Evolutionary conservation across 2,113 vertebrate genomes (phyloP), one percentile per base, ranked within the genome.

Genomic region (Leucosticte australis): DNA sequence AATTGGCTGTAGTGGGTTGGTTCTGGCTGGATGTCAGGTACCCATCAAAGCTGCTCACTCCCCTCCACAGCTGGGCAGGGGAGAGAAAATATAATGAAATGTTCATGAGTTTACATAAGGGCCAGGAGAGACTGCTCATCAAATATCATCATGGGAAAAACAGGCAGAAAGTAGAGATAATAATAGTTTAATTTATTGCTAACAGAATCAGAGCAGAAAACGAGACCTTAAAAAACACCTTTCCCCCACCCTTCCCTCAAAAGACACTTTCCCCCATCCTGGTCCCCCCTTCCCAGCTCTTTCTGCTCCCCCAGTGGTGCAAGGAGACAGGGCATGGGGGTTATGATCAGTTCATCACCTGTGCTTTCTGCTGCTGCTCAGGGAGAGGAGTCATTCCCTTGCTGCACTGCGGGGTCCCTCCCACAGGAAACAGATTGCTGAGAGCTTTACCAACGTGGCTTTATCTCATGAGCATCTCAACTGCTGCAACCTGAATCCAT

Each of bases 371-470:
- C 63, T 60, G 53, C 33, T 60, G 37, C 37, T 44, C 37, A 12
- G 53, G 44, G 14, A 52, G 17, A 52, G 31, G 5, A 52, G 31
- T 8, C 41, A 42, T 42, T 42, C 41, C 41, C 21, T 46, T 31
- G 53, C 73, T 60, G 27, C 37, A 19, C 22, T 0, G 1, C 28
- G 63, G 17, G 31, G 26, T 37, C 14, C 37, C 9, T 44, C 37
- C 26, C 31, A 22, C 4, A 11, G 26, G 21, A 59, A 26, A 37
- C 37, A 18, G 26, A 31, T 76, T 23, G 17, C 22, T 16, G 7
- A 18, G 44, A 52, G 18, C 37, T 59, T 26, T 31, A 42, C 42
- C 31, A 7, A 2, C 0, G 0, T 31, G 37, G 37, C 20, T 42
- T 16, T 22, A 31, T 50, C 17, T 35, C 52, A 22, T 0, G 2